Percentiles rank a stretch among this genome's conserved stretches.
phyloP scores from a whole-genome alignment of 1,140 invertebrate genomes.

The Drosophila nebulosa region DNA sequence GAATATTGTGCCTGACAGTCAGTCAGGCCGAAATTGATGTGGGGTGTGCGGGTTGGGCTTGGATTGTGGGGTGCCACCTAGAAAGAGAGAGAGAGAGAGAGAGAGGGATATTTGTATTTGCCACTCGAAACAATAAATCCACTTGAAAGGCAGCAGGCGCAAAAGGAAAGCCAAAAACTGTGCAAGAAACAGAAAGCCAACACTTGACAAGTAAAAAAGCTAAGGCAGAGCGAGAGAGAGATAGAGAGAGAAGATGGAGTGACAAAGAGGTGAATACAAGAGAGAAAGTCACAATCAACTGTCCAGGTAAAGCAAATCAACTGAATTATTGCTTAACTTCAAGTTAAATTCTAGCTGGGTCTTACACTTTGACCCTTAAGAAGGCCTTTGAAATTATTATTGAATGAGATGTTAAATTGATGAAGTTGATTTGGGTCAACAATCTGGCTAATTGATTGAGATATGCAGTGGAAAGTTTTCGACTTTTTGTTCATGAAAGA shows the following conservation, averaged over 20 bases:
- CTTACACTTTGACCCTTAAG: neutral
- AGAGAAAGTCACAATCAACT: neutral
- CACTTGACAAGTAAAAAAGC: neutral
- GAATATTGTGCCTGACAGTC: slow-evolving; percentile 62
- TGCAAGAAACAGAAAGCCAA: neutral
- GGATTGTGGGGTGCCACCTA: neutral
- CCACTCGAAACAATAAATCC: slow-evolving; percentile 75
- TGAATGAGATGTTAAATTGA: neutral
- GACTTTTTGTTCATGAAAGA: neutral
- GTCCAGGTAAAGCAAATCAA: neutral
- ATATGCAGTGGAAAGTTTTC: neutral
- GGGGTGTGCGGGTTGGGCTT: neutral
- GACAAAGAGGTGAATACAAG: neutral
- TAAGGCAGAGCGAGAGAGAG: neutral
- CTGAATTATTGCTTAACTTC: slow-evolving; percentile 2
- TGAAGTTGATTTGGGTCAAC: neutral
- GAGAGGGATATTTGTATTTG: slow-evolving; percentile 61
- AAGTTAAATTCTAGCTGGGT: neutral
- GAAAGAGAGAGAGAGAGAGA: too few relatives aligned
- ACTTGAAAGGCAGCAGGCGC: slow-evolving; percentile 39
- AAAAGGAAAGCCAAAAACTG: slow-evolving; percentile 16
- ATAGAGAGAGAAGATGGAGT: neutral
- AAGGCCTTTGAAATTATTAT: neutral
- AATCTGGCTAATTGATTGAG: neutral
- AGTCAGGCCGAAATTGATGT: slow-evolving; percentile 46